Evolutionary conservation across 2,888 invertebrate genomes (phyloP), one percentile per base, ranked within the genome.

Genomic region (Cephus pulcher): DNA sequence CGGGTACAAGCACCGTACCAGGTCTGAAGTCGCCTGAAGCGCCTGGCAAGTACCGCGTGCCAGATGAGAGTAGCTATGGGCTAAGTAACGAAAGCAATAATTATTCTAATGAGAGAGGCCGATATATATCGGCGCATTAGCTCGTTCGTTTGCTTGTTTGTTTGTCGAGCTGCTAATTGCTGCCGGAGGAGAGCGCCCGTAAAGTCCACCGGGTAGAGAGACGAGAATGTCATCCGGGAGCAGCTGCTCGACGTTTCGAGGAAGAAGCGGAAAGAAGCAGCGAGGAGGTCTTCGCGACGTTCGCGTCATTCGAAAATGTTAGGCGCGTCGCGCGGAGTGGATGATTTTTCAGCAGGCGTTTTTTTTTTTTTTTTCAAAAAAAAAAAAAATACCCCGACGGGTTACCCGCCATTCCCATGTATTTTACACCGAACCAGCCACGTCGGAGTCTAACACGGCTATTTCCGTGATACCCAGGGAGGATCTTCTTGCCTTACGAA

Each of bases 151-250:
- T 75, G 75, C 83, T 85, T 83, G 82, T 85, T 87, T 84, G 84
- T 82, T 82, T 82, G 85, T 68, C 79, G 82, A 75, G 80, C 81
- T 77, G 85, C 88, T 88, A 88, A 88, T 88, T 88, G 86, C 85
- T 80, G 74, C 75, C 76, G 73, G 11, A 34, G 73, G 35, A 35
- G 74, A 74, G 33, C 1, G 9, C 35, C 74, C 33, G 70, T 37
- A 12, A 30, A 12, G 70, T 70, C 30, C 70, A 30, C 70, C 30
- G 33, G 32, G 70, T 70, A 70, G 30, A 70, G 34, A 33, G n/a
- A 12, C 74, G 74, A 71, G 74, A 35, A 34, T 35, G 74, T 74
- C 74, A 33, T 35, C 74, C 40, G 74, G 35, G 34, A 35, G 74
- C 74, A 74, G 74, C 74, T 74, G 74, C 74, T n/a, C 34, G 70